Percentiles rank a stretch among this genome's conserved stretches.
These are phyloP conservation scores for Microtus ochrogaster DNA, from an alignment of 2,113 vertebrate genomes.

Conservation along the genomic window DNA sequence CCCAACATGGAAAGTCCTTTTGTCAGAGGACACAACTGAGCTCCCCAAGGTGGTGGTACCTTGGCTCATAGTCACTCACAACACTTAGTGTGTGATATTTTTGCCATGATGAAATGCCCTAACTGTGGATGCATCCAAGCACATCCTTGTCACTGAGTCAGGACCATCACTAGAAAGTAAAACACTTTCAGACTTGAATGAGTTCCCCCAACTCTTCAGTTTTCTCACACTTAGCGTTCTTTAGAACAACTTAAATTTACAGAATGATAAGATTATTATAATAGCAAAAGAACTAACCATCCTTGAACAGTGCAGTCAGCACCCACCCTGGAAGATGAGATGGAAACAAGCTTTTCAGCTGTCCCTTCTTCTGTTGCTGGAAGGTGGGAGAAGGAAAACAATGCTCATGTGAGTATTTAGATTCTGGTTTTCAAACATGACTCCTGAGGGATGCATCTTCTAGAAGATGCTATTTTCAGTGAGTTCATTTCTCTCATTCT, in stretches of 20 bases:
- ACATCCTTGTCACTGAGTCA: neutral
- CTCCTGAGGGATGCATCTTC: neutral
- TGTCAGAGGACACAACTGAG: neutral
- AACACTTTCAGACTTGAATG: neutral
- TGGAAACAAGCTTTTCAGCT: neutral
- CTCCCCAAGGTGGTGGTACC: neutral
- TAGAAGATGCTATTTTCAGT: neutral
- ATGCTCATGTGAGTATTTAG: accelerated
- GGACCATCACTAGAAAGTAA: neutral
- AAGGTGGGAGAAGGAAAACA: neutral
- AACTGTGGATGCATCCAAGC: too few relatives aligned
- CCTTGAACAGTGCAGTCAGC: neutral
- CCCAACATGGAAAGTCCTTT: neutral
- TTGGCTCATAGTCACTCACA: neutral
- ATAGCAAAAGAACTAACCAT: neutral
- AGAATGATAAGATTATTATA: neutral
- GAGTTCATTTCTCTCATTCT: neutral
- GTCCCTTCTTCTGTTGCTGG: neutral
- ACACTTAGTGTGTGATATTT: too few relatives aligned
- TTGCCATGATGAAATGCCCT: neutral
- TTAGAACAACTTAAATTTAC: neutral
- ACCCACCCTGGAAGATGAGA: neutral
- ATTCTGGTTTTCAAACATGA: neutral
- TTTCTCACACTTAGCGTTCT: neutral
- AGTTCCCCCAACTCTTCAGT: neutral